Percentiles rank a stretch among this genome's conserved stretches.
phyloP scores from a whole-genome alignment of 2,888 invertebrate species.

The Strigamia maritima region DNA sequence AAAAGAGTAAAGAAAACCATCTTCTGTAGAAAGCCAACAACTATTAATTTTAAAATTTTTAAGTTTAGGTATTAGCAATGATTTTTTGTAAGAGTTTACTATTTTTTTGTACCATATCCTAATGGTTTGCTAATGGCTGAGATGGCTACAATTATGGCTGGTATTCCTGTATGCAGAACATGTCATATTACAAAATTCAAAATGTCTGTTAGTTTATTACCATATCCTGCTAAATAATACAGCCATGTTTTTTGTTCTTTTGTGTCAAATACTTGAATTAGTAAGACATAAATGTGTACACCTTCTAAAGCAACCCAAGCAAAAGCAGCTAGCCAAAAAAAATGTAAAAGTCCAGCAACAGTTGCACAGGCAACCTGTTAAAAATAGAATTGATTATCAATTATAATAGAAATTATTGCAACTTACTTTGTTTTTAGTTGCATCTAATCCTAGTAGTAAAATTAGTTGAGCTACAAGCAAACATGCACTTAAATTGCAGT shows the following conservation, averaged over 20 bases:
- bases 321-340: conserved; percentile 43
- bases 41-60: neutral
- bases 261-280: conserved; percentile 43
- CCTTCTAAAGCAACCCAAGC: conserved; percentile 44
- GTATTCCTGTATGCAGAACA: conserved; percentile 35
- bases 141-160: conserved; percentile 34
- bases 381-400: neutral
- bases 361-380: conserved; percentile 40
- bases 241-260: conserved; percentile 40
- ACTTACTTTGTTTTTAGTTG: conserved; percentile 41
- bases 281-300: conserved; percentile 43
- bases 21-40: conserved; percentile 19
- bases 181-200: neutral
- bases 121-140: conserved; percentile 35
- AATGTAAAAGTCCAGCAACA: conserved; percentile 43
- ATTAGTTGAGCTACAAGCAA: conserved; percentile 42
- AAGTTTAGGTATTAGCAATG: neutral
- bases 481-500: conserved; percentile 42
- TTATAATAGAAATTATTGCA: neutral
- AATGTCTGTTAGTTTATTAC: conserved; percentile 21
- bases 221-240: conserved; percentile 43
- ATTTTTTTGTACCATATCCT: conserved; percentile 42
- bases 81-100: conserved; percentile 38
- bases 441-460: conserved; percentile 42
- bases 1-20: neutral